Percentiles rank a stretch among this genome's conserved stretches.
phyloP scores from a whole-genome alignment of 2,888 invertebrate genomes.

The Atherix ibis region DNA sequence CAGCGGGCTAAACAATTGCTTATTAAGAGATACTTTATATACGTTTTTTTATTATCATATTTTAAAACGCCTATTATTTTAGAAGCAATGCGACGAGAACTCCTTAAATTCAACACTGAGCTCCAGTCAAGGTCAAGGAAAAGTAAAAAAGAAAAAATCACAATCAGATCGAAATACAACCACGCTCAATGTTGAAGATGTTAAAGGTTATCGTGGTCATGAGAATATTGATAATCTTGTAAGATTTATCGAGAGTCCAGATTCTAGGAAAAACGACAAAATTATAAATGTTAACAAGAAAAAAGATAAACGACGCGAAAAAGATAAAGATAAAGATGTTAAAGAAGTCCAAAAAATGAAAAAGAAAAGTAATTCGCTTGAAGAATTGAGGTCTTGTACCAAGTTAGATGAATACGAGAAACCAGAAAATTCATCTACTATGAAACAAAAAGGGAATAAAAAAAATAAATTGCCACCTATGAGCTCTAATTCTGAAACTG shows the following conservation, averaged over 20 bases:
- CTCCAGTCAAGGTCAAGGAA: constrained; percentile 41
- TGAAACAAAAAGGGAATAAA: constrained; percentile 20
- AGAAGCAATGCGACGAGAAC: constrained; percentile 55
- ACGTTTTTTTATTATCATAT: no score
- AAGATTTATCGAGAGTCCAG: constrained; percentile 56
- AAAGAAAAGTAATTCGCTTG: constrained; percentile 65
- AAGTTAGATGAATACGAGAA: constrained; percentile 53
- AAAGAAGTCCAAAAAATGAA: constrained; percentile 29
- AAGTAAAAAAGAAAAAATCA: constrained; percentile 41
- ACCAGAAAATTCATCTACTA: constrained; percentile 21
- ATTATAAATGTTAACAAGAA: constrained; percentile 37
- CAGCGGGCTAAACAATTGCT: no score
- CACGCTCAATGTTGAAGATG: constrained; percentile 37
- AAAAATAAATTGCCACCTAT: constrained; percentile 12
- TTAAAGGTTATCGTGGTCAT: constrained; percentile 64
- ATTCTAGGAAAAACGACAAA: constrained; percentile 23
- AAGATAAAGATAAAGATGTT: constrained; percentile 23
- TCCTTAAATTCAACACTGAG: constrained; percentile 38
- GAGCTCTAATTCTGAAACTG: constrained; percentile 8
- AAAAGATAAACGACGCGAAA: constrained; percentile 31
- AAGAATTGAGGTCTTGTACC: constrained; percentile 58
- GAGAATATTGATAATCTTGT: constrained; percentile 62
- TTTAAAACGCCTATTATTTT: no score
- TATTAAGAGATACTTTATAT: no score
- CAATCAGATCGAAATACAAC: constrained; percentile 37